Percentiles rank a stretch among this genome's conserved stretches.
These are phyloP conservation scores for Fragum sueziense DNA, from an alignment of 2,888 invertebrate genomes.

Conservation along the genomic window DNA sequence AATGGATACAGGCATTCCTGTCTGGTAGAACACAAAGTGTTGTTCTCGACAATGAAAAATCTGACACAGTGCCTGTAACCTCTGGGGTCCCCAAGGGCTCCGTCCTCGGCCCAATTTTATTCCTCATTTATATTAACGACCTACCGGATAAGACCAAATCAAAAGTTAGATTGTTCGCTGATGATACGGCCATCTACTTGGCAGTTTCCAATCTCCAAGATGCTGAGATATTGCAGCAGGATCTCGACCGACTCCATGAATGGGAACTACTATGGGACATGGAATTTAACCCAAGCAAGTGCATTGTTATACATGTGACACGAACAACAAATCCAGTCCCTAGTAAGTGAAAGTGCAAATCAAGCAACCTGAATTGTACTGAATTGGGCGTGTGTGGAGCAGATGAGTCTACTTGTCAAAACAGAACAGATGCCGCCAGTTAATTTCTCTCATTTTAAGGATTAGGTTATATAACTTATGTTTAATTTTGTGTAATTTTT, in stretches of 20 bases:
- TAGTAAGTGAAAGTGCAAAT: too few relatives aligned
- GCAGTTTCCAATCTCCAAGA: background rate
- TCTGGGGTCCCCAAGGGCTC: background rate
- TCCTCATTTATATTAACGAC: background rate
- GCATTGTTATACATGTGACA: background rate
- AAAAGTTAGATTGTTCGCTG: background rate
- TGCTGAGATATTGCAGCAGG: background rate
- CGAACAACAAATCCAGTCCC: too few relatives aligned
- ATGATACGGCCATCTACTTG: too few relatives aligned
- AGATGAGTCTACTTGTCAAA: too few relatives aligned
- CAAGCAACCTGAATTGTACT: too few relatives aligned
- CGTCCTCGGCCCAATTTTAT: background rate
- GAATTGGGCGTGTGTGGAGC: too few relatives aligned
- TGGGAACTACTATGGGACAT: background rate
- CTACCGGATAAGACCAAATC: background rate
- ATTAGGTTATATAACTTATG: too few relatives aligned
- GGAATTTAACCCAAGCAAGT: background rate
- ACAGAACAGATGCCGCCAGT: too few relatives aligned
- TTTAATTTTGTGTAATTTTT: too few relatives aligned
- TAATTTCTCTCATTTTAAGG: too few relatives aligned
- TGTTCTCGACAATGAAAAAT: background rate
- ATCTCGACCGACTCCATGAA: background rate
- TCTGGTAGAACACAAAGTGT: background rate
- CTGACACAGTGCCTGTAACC: background rate
- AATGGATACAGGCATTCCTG: background rate